phyloP scores from a whole-genome alignment of 2,797 vertebrate species.

The Perdix hodgsoniae region DNA sequence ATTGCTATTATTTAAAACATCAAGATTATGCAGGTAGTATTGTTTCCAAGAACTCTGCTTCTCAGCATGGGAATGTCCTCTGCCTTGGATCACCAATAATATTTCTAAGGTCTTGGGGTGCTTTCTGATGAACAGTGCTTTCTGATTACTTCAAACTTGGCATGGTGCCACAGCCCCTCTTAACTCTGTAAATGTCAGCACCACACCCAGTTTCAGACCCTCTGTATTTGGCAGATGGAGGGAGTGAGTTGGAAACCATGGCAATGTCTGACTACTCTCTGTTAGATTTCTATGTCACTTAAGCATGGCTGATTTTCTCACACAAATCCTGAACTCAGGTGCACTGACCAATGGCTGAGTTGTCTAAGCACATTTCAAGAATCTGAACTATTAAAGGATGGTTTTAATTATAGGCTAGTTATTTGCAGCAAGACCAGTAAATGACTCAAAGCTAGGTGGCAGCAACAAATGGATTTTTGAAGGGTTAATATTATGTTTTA shows the following conservation, averaged over 20 bases:
- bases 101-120: background rate
- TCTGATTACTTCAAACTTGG: background rate
- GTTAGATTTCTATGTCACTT: background rate
- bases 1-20: background rate
- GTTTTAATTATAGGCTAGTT: background rate
- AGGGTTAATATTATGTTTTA: conserved; percentile 29
- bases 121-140: background rate
- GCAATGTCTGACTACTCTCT: background rate
- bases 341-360: background rate
- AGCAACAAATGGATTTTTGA: conserved; percentile 32
- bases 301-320: background rate
- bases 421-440: background rate
- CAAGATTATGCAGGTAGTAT: background rate
- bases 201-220: background rate
- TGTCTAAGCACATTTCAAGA: background rate
- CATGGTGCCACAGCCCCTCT: background rate
- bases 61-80: background rate
- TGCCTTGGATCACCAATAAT: background rate
- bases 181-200: background rate
- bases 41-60: background rate
- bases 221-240: background rate
- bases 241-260: background rate
- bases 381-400: conserved; percentile 10
- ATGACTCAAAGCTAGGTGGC: background rate
- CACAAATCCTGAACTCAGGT: background rate